Conservation (phyloP, 2,888 invertebrate genomes). For the Idaea biselata region DNA sequence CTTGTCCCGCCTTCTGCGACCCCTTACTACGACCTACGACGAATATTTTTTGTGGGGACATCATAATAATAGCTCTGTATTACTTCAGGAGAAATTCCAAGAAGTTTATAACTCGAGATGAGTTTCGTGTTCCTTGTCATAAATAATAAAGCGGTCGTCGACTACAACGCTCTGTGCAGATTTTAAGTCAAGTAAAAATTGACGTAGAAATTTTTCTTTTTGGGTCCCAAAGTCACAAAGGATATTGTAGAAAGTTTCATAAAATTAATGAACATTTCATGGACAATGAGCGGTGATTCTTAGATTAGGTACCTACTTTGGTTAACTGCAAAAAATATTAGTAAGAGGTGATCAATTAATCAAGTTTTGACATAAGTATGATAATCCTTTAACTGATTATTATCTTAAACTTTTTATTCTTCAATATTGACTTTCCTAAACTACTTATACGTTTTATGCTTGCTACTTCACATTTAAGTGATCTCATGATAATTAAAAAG, state of each 20-base stretch:
- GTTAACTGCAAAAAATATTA: not conserved
- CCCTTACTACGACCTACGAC: slow-evolving; percentile 58
- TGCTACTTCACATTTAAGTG: not conserved
- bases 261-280: slow-evolving; percentile 64
- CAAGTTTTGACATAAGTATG: not conserved
- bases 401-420: no score
- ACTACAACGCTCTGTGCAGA: slow-evolving; percentile 75
- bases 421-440: no score
- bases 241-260: slow-evolving; percentile 61
- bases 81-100: slow-evolving; percentile 81
- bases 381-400: no score
- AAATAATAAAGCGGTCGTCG: slow-evolving; percentile 81
- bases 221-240: slow-evolving; percentile 53
- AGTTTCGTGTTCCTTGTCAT: slow-evolving; percentile 81
- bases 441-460: not conserved
- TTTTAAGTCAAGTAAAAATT: slow-evolving; percentile 78
- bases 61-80: slow-evolving; percentile 81
- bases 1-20: slow-evolving; percentile 42
- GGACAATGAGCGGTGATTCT: slow-evolving; percentile 45
- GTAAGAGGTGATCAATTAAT: not conserved
- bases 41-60: slow-evolving; percentile 80
- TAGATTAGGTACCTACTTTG: slow-evolving; percentile 15
- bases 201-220: slow-evolving; percentile 73
- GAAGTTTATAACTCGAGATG: slow-evolving; percentile 82
- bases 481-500: no score